Conservation (phyloP, 1,140 invertebrate genomes). For the Drosophila sechellia region DNA sequence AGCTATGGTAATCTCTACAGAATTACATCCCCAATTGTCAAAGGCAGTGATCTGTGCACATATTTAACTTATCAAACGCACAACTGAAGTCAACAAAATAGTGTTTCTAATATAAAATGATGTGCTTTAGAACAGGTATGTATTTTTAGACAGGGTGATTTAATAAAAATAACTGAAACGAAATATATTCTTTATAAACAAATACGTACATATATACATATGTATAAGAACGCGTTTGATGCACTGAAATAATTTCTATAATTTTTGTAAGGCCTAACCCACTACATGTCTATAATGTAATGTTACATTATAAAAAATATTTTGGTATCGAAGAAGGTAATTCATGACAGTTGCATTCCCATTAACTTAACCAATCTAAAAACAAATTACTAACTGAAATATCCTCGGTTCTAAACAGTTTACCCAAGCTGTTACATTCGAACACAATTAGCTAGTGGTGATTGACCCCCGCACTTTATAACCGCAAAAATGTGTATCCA, state of each 20-base stretch:
- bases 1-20: background rate
- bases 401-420: background rate
- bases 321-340: too few relatives aligned
- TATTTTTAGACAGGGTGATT: constrained; percentile 22
- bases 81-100: constrained; percentile 2
- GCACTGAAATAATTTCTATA: too few relatives aligned
- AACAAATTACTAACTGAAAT: background rate
- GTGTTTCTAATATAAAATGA: too few relatives aligned
- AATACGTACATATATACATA: too few relatives aligned
- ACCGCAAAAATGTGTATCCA: constrained; percentile 20
- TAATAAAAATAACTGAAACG: constrained; percentile 2
- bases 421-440: background rate
- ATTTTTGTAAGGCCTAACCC: too few relatives aligned
- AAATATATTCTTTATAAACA: background rate
- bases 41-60: constrained; percentile 5
- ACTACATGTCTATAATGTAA: too few relatives aligned
- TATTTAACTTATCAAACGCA: background rate
- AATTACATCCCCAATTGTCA: constrained; percentile 16
- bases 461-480: too few relatives aligned
- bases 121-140: background rate
- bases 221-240: too few relatives aligned
- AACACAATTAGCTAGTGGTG: too few relatives aligned
- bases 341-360: too few relatives aligned
- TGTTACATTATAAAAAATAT: too few relatives aligned
- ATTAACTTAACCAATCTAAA: background rate